phyloP scores from a whole-genome alignment of 1,140 invertebrate genomes.

The Heliconius congener region DNA sequence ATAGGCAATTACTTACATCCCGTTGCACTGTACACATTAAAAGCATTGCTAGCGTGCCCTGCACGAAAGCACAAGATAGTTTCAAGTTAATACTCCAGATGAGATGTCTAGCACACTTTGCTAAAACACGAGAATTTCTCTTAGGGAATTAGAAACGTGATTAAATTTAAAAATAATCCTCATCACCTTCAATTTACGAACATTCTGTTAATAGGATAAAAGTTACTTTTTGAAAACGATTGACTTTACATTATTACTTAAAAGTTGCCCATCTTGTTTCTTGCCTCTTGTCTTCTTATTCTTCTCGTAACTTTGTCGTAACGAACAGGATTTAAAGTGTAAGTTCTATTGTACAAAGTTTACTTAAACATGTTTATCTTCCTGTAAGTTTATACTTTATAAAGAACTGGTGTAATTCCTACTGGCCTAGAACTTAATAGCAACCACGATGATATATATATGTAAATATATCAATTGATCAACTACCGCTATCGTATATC shows the following conservation, averaged over 20 bases:
- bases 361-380: neutral
- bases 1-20: slow-evolving; percentile 1
- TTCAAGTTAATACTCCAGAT: neutral
- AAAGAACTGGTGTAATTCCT: neutral
- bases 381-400: slow-evolving; percentile 3
- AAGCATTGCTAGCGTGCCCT: neutral
- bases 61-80: slow-evolving; percentile 4
- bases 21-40: neutral
- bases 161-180: neutral
- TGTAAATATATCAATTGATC: slow-evolving; percentile 34
- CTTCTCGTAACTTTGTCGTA: neutral
- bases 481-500: slow-evolving; percentile 42
- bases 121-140: slow-evolving; percentile 7
- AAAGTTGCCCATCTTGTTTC: neutral
- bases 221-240: neutral
- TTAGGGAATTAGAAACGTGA: neutral
- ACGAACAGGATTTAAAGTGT: neutral
- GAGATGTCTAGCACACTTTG: slow-evolving; percentile 10
- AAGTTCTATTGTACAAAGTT: neutral
- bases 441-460: slow-evolving; percentile 31
- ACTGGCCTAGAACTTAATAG: slow-evolving; percentile 46
- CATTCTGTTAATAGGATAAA: neutral
- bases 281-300: neutral
- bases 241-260: neutral
- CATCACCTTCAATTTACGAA: neutral